Conservation (phyloP, 2,113 vertebrate genomes). For the Mixornis gularis region DNA sequence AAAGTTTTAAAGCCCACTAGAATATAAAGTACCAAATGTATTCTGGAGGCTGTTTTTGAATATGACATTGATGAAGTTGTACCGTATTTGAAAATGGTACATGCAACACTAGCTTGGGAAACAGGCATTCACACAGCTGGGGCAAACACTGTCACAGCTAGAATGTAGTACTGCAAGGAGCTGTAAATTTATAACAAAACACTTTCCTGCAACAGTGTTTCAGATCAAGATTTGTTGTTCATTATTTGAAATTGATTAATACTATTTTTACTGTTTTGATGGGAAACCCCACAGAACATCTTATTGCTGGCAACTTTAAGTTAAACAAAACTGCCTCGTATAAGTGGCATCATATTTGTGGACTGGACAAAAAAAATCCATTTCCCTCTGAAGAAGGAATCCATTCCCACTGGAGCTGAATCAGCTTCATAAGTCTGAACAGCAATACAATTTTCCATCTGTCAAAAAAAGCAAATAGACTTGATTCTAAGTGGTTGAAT, state of each 20-base stretch:
- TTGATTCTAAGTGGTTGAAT: neutral
- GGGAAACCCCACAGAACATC: neutral
- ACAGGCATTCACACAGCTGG: neutral
- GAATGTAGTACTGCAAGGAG: neutral
- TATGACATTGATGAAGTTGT: slow-evolving; percentile 12
- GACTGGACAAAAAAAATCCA: neutral
- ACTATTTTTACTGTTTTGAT: neutral
- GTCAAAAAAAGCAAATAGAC: neutral
- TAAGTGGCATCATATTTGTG: neutral
- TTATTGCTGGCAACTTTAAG: neutral
- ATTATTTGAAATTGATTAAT: neutral
- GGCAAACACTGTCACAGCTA: neutral
- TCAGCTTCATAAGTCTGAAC: neutral
- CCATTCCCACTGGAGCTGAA: neutral
- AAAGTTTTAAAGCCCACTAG: slow-evolving; percentile 3
- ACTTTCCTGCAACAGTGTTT: neutral
- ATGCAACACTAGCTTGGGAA: neutral
- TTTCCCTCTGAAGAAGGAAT: neutral
- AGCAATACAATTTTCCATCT: neutral
- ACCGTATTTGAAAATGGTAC: neutral
- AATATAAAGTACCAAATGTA: slow-evolving; percentile 7
- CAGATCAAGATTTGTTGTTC: neutral
- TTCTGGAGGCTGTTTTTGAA: neutral
- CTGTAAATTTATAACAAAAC: neutral
- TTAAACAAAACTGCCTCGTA: neutral